Base-by-base conservation (phyloP, 2,888 invertebrate species). In the Eupeodes luniger region DNA sequence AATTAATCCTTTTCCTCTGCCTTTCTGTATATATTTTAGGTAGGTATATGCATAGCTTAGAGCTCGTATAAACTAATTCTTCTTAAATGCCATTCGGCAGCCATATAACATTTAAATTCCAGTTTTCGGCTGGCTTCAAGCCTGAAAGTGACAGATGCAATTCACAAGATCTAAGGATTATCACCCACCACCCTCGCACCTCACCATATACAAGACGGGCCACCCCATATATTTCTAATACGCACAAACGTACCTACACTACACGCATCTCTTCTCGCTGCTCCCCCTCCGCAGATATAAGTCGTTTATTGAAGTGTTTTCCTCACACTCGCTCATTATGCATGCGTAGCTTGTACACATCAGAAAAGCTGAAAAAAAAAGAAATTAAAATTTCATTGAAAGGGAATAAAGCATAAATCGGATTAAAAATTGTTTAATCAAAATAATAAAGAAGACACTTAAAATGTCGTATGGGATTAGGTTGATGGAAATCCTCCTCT, bases 381-480 rank as follows among this genome's bases (percentile, higher is more conserved):
- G 74, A 88, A 81, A 89, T 88, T 89, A 79, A 89, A 89, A 87
- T 89, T 86, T 90, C 90, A 86, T 90, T 85, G 90, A 90, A 85
- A 85, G 89, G 78, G 89, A 89, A 90, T 90, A 88, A 88, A 81
- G 69, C 64, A 89, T 81, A 90, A 90, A 90, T 89, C 88, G 89
- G 90, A 90, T 90, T 90, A 90, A 89, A 89, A 89, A 89, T 90
- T 88, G 85, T 88, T 90, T 90, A 90, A 90, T 90, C 90, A 89
- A 90, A 90, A 90, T 90, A 90, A 90, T 90, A 90, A 90, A 90
- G 88, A 74, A 89, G 86, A 90, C 90, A 90, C 90, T 90, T 90
- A 90, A 90, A 89, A 89, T 90, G 90, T 89, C 90, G 90, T 85
- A 85, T 89, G 80, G 89, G 89, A 90, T 90, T 90, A 90, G 89